A percentile compares a stretch with the other conserved stretches of the same genome.
Conservation (phyloP, 2,113 vertebrate species). For the Aleadryas rufinucha region DNA sequence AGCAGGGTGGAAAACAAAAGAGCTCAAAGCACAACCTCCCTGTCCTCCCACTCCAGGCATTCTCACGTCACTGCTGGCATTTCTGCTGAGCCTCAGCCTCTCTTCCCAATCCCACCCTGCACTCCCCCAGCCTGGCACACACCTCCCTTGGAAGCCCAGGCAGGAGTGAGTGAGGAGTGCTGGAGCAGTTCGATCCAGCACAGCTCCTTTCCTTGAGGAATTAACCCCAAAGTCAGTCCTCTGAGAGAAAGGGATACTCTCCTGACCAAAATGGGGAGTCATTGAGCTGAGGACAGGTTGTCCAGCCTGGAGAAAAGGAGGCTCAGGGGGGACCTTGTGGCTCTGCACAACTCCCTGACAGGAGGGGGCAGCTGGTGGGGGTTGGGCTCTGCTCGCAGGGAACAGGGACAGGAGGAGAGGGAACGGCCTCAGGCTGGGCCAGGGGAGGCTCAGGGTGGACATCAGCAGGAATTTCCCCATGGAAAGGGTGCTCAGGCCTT, state of each 20-base stretch:
- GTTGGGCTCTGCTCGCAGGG: not conserved
- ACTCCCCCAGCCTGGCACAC: not conserved
- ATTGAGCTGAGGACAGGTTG: not conserved
- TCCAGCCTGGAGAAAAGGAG: not conserved
- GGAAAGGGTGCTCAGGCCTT: accelerated
- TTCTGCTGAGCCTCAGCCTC: not conserved
- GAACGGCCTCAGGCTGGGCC: not conserved
- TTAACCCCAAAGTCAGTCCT: not conserved
- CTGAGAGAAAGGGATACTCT: not conserved
- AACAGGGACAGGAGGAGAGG: not conserved
- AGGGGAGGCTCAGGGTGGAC: not conserved
- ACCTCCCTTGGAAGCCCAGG: not conserved
- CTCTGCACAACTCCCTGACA: not conserved
- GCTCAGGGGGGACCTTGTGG: not conserved
- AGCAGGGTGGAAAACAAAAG: not conserved
- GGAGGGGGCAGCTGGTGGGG: not conserved
- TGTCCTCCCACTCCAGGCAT: not conserved
- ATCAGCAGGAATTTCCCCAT: accelerated
- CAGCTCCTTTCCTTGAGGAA: not conserved
- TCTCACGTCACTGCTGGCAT: not conserved
- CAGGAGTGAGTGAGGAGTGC: not conserved
- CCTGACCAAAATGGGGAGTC: not conserved
- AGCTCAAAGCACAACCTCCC: not conserved
- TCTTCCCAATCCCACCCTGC: not conserved
- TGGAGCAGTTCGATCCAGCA: not conserved